phyloP scores from a whole-genome alignment of 2,797 vertebrate genomes.

The Harpagifer antarcticus region DNA sequence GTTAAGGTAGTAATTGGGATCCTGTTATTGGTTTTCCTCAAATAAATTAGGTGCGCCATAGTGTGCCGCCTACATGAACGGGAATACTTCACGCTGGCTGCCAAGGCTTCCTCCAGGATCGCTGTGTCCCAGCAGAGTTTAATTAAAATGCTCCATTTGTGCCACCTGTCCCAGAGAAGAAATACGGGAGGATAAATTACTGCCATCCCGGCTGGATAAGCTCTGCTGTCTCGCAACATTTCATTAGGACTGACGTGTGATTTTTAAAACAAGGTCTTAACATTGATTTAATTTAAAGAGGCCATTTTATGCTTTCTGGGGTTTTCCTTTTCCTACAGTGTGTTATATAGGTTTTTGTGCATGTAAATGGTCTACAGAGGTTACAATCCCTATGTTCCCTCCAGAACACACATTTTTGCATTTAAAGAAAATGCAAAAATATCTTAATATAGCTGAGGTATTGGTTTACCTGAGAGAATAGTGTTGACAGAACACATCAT shows the following conservation, averaged over 20 bases:
- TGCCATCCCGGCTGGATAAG: conserved; percentile 62
- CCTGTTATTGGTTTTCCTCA: conserved; percentile 55
- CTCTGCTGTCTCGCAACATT: conserved; percentile 47
- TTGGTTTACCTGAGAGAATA: not conserved
- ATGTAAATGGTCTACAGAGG: no score
- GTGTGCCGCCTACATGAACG: conserved; percentile 41
- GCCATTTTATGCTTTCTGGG: not conserved
- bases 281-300: conserved; percentile 31
- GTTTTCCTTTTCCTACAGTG: no score
- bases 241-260: conserved; percentile 57
- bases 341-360: no score
- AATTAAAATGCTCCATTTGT: conserved; percentile 84
- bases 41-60: conserved; percentile 41
- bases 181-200: conserved; percentile 71
- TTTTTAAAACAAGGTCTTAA: conserved; percentile 48
- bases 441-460: conserved; percentile 16
- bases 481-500: not conserved
- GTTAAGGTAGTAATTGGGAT: conserved; percentile 53
- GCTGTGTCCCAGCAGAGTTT: conserved; percentile 83
- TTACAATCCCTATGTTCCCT: no score
- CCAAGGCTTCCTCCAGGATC: conserved; percentile 68
- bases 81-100: conserved; percentile 53
- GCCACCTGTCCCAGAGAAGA: conserved; percentile 71
- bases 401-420: no score
- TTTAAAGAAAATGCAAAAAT: conserved; percentile 1